Base-by-base conservation (phyloP, 1,140 invertebrate genomes). In the Vanessa tameamea region DNA sequence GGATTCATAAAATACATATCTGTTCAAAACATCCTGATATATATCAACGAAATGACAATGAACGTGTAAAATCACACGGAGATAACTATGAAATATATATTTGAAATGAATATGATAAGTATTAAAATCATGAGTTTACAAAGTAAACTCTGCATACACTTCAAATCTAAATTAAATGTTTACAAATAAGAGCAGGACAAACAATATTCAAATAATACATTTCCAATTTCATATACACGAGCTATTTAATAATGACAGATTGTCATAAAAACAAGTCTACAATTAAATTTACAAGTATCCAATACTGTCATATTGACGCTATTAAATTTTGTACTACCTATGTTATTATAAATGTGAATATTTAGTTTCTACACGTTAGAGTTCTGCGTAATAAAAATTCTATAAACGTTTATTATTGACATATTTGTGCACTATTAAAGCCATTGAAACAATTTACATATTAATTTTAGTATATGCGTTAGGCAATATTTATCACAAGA, bases 401-500 rank as follows among this genome's bases (percentile, higher is more conserved):
- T 75, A 66, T 74, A 78, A 77, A 74, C 50, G 31, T 68, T 67
- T 48, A 63, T 64, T 61, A 64, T 79, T 79, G 78, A 86, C 77
- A 77, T 75, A 76, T 86, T 88, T 88, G 86, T 86, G 86, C 86
- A 88, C 78, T 73, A 85, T 87, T 85, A 85, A 87, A 86, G 82
- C 83, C 81, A 79, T 87, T 80, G 66, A 81, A 79, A 77, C 70
- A 51, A 69, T 76, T 75, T 80, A 70, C 65, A 66, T 73, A 78
- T 73, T 57, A 66, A 70, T 73, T 67, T 67, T 75, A 75, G 55
- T 72, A 63, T 76, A 72, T 71, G 61, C 79, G 50, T 83, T 75
- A 83, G 82, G 77, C 80, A 75, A 76, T 78, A 76, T 57, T 57
- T 83, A 83, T 83, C 82, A 83, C 82, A 81, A 76, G 73, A 75